These are phyloP conservation scores for Harpegnathos saltator DNA, from an alignment of 1,140 invertebrate genomes.

Conservation along the genomic window DNA sequence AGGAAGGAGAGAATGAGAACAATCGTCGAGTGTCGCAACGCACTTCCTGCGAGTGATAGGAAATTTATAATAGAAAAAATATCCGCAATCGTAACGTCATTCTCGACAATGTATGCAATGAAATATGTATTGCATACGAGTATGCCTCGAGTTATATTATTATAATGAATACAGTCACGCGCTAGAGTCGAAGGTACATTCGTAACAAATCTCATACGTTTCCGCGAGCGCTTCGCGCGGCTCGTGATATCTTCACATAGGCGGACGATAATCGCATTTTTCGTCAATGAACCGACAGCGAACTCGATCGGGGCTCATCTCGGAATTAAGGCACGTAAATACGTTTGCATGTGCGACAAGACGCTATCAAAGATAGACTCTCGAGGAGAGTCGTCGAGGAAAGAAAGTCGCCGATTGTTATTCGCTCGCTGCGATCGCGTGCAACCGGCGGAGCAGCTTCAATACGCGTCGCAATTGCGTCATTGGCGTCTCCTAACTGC, in stretches of 20 bases:
- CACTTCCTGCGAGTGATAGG: conserved; percentile 7
- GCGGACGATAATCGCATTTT: background rate
- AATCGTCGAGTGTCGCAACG: conserved; percentile 38
- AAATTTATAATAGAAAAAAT: conserved; percentile 35
- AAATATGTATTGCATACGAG: conserved; percentile 5
- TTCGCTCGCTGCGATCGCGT: background rate
- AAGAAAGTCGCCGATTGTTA: conserved; percentile 61
- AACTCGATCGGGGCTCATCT: conserved; percentile 36
- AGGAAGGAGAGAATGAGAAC: too few species aligned
- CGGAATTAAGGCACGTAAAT: conserved; percentile 44
- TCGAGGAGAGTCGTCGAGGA: conserved; percentile 30
- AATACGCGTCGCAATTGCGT: too few species aligned
- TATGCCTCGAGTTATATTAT: background rate
- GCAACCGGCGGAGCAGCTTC: too few species aligned
- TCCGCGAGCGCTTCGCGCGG: background rate
- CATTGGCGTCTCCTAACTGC: too few species aligned
- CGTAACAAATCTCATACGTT: conserved; percentile 42
- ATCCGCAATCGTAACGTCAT: conserved; percentile 6
- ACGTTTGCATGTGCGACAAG: conserved; percentile 12
- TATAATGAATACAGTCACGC: conserved; percentile 43
- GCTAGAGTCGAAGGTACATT: conserved; percentile 7
- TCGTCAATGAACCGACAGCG: conserved; percentile 20
- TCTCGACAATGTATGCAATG: conserved; percentile 7
- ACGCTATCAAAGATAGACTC: conserved; percentile 25
- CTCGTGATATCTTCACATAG: conserved; percentile 19